These are phyloP conservation scores for Myrmecophaga tridactyla DNA, from an alignment of 2,113 vertebrate species.

Conservation along the genomic window DNA sequence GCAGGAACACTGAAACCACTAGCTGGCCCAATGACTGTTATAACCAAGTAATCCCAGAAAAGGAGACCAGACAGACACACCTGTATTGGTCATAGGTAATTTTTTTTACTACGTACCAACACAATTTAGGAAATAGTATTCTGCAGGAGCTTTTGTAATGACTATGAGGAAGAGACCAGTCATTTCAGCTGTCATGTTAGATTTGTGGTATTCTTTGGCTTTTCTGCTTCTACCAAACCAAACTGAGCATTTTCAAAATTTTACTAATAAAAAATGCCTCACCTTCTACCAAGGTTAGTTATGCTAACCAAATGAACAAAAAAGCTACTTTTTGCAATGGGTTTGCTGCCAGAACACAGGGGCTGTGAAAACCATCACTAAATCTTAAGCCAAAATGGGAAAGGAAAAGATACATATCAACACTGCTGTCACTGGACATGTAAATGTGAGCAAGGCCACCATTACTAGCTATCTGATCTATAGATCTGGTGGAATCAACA, in stretches of 20 bases:
- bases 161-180: not conserved
- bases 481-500: too few relatives aligned
- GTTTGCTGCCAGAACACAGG: too few relatives aligned
- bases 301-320: not conserved
- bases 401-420: not conserved
- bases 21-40: not conserved
- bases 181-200: not conserved
- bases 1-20: slow-evolving; percentile 11
- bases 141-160: not conserved
- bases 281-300: not conserved
- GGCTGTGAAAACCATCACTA: too few relatives aligned
- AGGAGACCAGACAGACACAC: slow-evolving; percentile 52
- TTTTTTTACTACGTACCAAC: not conserved
- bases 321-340: too few relatives aligned
- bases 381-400: not conserved
- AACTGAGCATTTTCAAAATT: not conserved
- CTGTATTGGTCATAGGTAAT: not conserved
- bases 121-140: not conserved
- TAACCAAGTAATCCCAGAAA: slow-evolving; percentile 1
- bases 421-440: not conserved
- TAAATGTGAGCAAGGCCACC: too few relatives aligned
- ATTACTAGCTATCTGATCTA: too few relatives aligned
- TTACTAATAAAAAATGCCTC: not conserved
- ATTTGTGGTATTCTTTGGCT: not conserved
- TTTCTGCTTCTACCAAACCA: not conserved